Base-by-base conservation (phyloP, 1,140 invertebrate species). In the Kradibia gibbosae region DNA sequence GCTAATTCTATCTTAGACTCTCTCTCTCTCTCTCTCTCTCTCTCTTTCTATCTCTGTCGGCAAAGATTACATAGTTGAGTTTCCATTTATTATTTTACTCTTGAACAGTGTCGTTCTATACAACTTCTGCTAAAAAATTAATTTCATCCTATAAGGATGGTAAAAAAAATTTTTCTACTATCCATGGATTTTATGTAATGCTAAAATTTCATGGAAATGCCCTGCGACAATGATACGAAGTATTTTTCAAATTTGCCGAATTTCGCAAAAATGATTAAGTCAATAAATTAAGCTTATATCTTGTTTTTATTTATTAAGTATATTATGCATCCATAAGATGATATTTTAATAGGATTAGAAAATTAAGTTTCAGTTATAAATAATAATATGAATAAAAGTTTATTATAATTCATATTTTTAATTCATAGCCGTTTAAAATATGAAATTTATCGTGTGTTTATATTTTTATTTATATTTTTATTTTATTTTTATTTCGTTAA, bases 1-100 rank as follows among this genome's bases (percentile, higher is more conserved):
- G 20, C 36, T 22, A 28, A 11, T 11, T 36, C 1, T 28, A 1
- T 48, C 71, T 50, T 22, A 48, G 42, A 15, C 31, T 73, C 45
- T 50, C 45, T 73, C 67, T 71, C 25, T 50, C 42, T 50, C 71
- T 25, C 31, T 48, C 45, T 48, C 45, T 48, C 45, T 67, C 42
- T 34, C 45, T 25, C 39, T 39, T 55, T 22, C n/a, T 34, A 4
- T 34, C 3, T 0, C 60, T 39, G 25, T 25, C n/a, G 20, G 4
- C 1, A 0, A 0, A 20, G 36, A 67, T 39, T 39, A 39, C 17
- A 22, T n/a, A 2, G 8, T 39, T 10, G 62, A 25, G 7, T 65
- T 36, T 20, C 15, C 1, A 15, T 65, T 65, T 65, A 11, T 36
- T 65, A 4, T 34, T 1, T 39, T 36, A 20, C 5, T 13, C 7